Evolutionary conservation across 2,113 vertebrate species (phyloP), one percentile per base, ranked within the genome.

Genomic region (Sakesphorus luctuosus): DNA sequence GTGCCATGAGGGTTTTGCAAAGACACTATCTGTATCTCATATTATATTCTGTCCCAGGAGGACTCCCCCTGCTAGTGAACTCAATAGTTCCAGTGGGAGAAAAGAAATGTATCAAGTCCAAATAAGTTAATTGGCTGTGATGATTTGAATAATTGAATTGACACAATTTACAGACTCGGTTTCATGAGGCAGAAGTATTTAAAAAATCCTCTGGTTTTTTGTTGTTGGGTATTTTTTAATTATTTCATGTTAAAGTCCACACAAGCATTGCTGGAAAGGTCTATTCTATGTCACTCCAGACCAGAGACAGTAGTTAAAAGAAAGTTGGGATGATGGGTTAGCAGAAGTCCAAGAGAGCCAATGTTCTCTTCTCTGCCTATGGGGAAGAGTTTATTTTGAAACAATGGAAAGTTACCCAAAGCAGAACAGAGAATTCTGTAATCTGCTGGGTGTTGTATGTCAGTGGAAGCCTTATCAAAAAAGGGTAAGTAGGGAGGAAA

Each of bases 371-470:
- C 49, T 77, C 21, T 74, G 59, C 75, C 83, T 75, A 33, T 84
- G 23, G 94, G 93, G 91, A 85, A 84, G 52, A 89, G 50, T 90
- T 95, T 93, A 40, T 94, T 94, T 71, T 75, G 68, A 93, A 97
- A 84, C 72, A 92, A 65, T n/a, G 49, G 89, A 90, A 94, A 94
- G 76, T 78, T 94, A 89, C 56, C 33, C 29, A 7, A 84, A 94
- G 46, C 33, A 59, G 43, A 93, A 69, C 10, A 73, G 43, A 77
- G 63, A 55, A 66, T 55, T 38, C 56, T 50, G 26, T 77, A 84
- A 67, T 90, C 88, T 26, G 0, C 50, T 84, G 88, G 72, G 75
- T 86, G 47, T 74, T 90, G 8, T 52, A 33, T 2, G 1, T 18
- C 6, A 1, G 35, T 59, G 21, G 63, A 87, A 90, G 11, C 23